Percentiles rank a stretch among this genome's conserved stretches.
Evolutionary conservation across 1,140 invertebrate species (phyloP).

Genomic region (Thaumetopoea pityocampa): DNA sequence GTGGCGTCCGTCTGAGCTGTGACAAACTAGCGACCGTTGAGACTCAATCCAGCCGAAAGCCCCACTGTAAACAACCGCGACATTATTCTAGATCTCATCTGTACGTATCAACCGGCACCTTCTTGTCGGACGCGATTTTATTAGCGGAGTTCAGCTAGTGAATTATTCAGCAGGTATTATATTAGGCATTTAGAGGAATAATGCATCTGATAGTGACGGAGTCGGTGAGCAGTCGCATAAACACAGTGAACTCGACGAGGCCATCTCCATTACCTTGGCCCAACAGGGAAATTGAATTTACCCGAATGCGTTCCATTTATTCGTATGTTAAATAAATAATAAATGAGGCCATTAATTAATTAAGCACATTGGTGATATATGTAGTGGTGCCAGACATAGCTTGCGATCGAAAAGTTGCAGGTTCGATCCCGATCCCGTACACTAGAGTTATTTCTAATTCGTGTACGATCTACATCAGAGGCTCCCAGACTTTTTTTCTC

Average conservation of each 20-base stretch:
- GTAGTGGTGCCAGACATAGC: too few species aligned
- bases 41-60: conserved; percentile 37
- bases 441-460: too few species aligned
- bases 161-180: conserved; percentile 58
- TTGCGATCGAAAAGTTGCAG: too few species aligned
- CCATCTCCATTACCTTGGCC: conserved; percentile 40
- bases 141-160: conserved; percentile 49
- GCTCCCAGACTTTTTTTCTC: too few species aligned
- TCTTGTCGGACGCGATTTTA: conserved; percentile 55
- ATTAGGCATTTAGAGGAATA: conserved; percentile 61
- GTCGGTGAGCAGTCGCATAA: conserved; percentile 29
- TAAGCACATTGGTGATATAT: too few species aligned
- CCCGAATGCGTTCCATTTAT: conserved; percentile 14
- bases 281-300: conserved; percentile 25
- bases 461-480: too few species aligned
- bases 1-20: conserved; percentile 40
- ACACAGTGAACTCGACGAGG: conserved; percentile 23
- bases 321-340: conserved; percentile 7
- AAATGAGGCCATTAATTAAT: neutral
- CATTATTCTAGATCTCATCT: conserved; percentile 61
- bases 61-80: conserved; percentile 53
- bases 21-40: conserved; percentile 35
- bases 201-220: conserved; percentile 46
- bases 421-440: too few species aligned
- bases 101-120: conserved; percentile 53